A percentile compares a stretch with the other conserved stretches of the same genome.
phyloP scores from a whole-genome alignment of 2,888 invertebrate genomes.

The Dysmachus trigonus region DNA sequence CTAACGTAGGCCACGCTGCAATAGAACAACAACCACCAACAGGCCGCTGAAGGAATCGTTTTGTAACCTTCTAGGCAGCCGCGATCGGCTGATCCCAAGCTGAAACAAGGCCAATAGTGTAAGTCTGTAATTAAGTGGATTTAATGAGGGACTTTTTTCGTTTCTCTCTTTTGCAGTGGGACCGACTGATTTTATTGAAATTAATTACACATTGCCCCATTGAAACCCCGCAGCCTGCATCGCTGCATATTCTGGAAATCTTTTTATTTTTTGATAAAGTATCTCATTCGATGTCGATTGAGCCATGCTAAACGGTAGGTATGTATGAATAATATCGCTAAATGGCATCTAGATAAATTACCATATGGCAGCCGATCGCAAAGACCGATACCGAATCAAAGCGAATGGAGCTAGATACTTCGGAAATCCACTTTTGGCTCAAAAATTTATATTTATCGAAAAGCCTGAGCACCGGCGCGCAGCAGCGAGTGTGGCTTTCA shows the following conservation, averaged over 20 bases:
- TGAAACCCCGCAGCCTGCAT: constrained; percentile 19
- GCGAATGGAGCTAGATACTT: constrained; percentile 12
- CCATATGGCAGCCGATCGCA: constrained; percentile 49
- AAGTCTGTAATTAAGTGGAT: constrained; percentile 40
- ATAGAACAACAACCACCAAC: background rate
- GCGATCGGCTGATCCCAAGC: constrained; percentile 30
- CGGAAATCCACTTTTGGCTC: constrained; percentile 14
- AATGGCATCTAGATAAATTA: constrained; percentile 54
- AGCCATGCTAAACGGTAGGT: constrained; percentile 41
- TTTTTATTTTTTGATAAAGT: constrained; percentile 21
- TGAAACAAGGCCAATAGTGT: constrained; percentile 40
- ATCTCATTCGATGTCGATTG: constrained; percentile 42
- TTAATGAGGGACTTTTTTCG: constrained; percentile 30
- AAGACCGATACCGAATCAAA: constrained; percentile 21
- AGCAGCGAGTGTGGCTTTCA: background rate
- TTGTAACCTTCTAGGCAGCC: constrained; percentile 37
- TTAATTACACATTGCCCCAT: constrained; percentile 41
- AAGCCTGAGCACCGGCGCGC: background rate
- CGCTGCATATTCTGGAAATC: constrained; percentile 20
- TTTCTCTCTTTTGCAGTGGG: constrained; percentile 27
- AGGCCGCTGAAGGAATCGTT: constrained; percentile 8
- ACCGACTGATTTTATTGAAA: constrained; percentile 39
- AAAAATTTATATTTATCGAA: constrained; percentile 20
- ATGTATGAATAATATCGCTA: constrained; percentile 49
- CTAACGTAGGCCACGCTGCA: constrained; percentile 14